Evolutionary conservation across 2,113 vertebrate species (phyloP).

Genomic region (Elgaria multicarinata): DNA sequence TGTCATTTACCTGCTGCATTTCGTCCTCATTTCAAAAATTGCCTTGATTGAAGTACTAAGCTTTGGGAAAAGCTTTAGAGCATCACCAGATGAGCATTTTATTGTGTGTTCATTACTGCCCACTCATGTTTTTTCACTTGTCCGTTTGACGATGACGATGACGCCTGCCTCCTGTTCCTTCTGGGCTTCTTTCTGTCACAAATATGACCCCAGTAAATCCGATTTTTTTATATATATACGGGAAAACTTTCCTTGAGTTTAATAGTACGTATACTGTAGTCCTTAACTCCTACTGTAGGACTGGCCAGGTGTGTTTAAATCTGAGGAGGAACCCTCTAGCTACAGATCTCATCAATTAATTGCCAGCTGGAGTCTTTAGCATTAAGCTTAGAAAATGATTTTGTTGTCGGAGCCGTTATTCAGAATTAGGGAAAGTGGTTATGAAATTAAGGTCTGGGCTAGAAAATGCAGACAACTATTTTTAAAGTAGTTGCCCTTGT

Average conservation of each 20-base stretch:
- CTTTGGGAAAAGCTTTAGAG: background rate
- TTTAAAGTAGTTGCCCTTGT: background rate
- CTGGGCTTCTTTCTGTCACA: too few species aligned
- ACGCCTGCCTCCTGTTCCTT: too few species aligned
- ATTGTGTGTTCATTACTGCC: too few species aligned
- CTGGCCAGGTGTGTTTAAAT: background rate
- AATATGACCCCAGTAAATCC: too few species aligned
- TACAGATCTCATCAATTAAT: background rate
- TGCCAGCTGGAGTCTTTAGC: background rate
- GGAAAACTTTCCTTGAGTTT: background rate
- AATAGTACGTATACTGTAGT: background rate
- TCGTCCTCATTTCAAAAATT: slow-evolving; percentile 27
- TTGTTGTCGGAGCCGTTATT: background rate
- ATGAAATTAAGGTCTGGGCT: background rate
- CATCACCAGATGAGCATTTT: too few species aligned
- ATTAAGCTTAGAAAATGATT: background rate
- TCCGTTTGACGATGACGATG: too few species aligned
- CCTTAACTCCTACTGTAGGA: background rate
- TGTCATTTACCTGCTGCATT: slow-evolving; percentile 10
- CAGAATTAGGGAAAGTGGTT: background rate
- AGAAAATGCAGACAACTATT: background rate
- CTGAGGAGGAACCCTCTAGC: background rate
- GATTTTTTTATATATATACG: too few species aligned
- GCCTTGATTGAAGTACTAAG: background rate
- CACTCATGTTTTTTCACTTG: too few species aligned